Conservation (phyloP, 2,888 invertebrate species). For the Anagyrus pseudococci region DNA sequence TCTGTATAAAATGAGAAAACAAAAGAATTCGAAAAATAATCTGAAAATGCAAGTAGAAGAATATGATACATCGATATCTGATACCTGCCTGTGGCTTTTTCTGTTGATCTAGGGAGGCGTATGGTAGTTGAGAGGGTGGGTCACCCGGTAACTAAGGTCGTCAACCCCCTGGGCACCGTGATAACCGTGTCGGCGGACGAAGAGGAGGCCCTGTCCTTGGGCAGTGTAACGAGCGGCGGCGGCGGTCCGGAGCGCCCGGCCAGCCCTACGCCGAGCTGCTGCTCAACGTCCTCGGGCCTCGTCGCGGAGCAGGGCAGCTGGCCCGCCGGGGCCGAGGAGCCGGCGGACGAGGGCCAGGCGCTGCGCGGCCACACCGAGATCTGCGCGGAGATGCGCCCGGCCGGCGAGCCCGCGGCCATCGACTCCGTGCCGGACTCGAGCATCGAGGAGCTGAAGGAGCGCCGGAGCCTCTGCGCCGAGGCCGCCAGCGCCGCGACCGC, state of each 20-base stretch:
- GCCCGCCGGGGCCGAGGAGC: conserved; percentile 53
- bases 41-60: neutral
- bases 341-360: conserved; percentile 47
- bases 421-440: conserved; percentile 55
- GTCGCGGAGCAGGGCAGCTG: conserved; percentile 56
- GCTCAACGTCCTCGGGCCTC: neutral
- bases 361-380: conserved; percentile 56
- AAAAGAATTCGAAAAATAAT: too few species aligned
- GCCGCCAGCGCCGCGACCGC: conserved; percentile 51
- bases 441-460: conserved; percentile 53
- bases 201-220: conserved; percentile 51
- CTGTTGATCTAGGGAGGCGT: conserved; percentile 73
- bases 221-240: conserved; percentile 32
- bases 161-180: conserved; percentile 80
- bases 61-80: conserved; percentile 48
- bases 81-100: conserved; percentile 86
- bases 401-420: conserved; percentile 56
- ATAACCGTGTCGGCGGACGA: conserved; percentile 64
- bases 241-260: neutral
- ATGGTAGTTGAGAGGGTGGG: conserved; percentile 63
- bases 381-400: conserved; percentile 58
- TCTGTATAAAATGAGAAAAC: neutral
- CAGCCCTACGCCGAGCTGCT: neutral
- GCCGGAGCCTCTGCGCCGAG: conserved; percentile 53
- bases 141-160: conserved; percentile 71